Percentiles rank a stretch among this genome's conserved stretches.
Conservation (phyloP, 2,888 invertebrate genomes). For the Deroplatys truncata region DNA sequence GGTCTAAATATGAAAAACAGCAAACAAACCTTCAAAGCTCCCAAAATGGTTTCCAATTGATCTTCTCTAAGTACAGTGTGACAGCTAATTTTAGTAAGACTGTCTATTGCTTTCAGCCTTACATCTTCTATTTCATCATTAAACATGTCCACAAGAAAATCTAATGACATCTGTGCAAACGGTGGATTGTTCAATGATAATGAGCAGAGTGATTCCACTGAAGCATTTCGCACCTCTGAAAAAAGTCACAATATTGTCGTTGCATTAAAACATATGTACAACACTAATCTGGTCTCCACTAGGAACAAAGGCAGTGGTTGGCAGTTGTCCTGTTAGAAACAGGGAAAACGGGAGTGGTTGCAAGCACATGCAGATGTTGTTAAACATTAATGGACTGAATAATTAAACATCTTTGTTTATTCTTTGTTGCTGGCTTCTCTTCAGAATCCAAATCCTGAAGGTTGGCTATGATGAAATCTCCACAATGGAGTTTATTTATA, state of each 20-base stretch:
- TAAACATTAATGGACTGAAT: too few relatives aligned
- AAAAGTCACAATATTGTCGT: conserved; percentile 17
- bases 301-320: too few relatives aligned
- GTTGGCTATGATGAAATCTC: too few relatives aligned
- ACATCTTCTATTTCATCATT: conserved; percentile 99
- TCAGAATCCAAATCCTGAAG: too few relatives aligned
- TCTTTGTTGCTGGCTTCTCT: too few relatives aligned
- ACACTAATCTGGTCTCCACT: too few relatives aligned
- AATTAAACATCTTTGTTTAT: too few relatives aligned
- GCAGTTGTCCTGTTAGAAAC: too few relatives aligned
- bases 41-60: conserved; percentile 91
- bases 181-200: conserved; percentile 76
- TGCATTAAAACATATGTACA: too few relatives aligned
- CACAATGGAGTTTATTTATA: too few relatives aligned
- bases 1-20: not conserved
- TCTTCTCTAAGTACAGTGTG: conserved; percentile 90
- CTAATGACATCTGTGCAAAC: conserved; percentile 85
- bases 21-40: conserved; percentile 73
- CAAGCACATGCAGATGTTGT: too few relatives aligned
- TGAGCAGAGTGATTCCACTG: conserved; percentile 89
- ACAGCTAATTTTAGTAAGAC: conserved; percentile 81
- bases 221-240: conserved; percentile 87
- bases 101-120: conserved; percentile 88
- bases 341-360: too few relatives aligned
- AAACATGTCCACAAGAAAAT: conserved; percentile 99